phyloP scores from a whole-genome alignment of 2,888 invertebrate genomes.

The Mycalesis mineus region DNA sequence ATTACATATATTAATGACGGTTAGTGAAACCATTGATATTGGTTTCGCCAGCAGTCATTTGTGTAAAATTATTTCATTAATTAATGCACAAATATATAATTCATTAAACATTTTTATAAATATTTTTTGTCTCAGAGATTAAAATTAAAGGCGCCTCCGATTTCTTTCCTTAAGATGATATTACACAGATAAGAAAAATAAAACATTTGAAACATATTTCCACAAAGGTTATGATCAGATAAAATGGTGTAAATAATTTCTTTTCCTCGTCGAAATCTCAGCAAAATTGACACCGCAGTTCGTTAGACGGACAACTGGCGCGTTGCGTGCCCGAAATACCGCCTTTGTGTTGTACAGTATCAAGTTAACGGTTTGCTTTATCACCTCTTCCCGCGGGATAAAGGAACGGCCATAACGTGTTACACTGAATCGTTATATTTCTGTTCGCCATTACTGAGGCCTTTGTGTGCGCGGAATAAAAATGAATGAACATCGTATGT shows the following conservation, averaged over 20 bases:
- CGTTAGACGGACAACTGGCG: not conserved
- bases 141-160: no score
- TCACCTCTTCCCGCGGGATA: slow-evolving; percentile 3
- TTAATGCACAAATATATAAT: no score
- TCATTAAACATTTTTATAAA: no score
- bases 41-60: no score
- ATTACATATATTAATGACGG: no score
- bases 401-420: slow-evolving; percentile 1
- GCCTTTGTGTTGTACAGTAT: slow-evolving; percentile 1
- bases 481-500: not conserved
- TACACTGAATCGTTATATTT: not conserved
- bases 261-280: not conserved
- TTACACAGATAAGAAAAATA: not conserved
- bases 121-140: no score
- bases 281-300: not conserved
- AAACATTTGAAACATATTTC: not conserved
- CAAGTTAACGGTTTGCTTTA: slow-evolving; percentile 3
- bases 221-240: not conserved
- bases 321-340: slow-evolving; percentile 9
- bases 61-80: no score
- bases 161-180: no score
- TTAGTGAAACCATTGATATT: no score
- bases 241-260: not conserved
- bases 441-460: not conserved
- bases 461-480: not conserved